Percentiles rank a stretch among this genome's conserved stretches.
These are phyloP conservation scores for Chrysomela aeneicollis DNA, from an alignment of 2,888 invertebrate species.

Conservation along the genomic window DNA sequence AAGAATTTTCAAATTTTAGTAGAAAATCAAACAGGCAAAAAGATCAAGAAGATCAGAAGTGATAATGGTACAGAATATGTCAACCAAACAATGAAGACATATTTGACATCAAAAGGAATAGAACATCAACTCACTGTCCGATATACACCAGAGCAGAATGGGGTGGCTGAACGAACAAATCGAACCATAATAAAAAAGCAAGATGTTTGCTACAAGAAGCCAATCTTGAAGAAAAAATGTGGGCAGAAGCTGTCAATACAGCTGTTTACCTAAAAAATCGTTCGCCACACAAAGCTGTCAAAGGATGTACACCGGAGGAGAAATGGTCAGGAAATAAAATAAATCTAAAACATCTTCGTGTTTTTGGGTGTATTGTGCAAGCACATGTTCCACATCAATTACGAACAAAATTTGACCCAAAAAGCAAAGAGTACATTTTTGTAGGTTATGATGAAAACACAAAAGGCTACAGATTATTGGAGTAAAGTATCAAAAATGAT, in stretches of 20 bases:
- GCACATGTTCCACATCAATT: background rate
- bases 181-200: background rate
- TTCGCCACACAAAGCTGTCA: background rate
- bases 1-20: constrained; percentile 15
- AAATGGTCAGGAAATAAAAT: background rate
- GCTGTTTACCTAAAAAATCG: background rate
- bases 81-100: constrained; percentile 9
- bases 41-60: constrained; percentile 30
- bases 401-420: constrained; percentile 5
- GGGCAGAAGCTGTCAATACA: background rate
- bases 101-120: constrained; percentile 8
- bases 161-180: background rate
- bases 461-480: background rate
- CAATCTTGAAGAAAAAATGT: background rate
- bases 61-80: constrained; percentile 38
- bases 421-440: too few species aligned
- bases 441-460: background rate
- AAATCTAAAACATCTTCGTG: background rate
- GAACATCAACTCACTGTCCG: constrained; percentile 17
- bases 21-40: constrained; percentile 33
- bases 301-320: background rate
- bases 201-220: background rate
- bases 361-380: background rate
- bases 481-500: too few species aligned
- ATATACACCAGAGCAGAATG: constrained; percentile 31